Conservation (phyloP, 1,140 invertebrate genomes). For the Eriocheir sinensis region DNA sequence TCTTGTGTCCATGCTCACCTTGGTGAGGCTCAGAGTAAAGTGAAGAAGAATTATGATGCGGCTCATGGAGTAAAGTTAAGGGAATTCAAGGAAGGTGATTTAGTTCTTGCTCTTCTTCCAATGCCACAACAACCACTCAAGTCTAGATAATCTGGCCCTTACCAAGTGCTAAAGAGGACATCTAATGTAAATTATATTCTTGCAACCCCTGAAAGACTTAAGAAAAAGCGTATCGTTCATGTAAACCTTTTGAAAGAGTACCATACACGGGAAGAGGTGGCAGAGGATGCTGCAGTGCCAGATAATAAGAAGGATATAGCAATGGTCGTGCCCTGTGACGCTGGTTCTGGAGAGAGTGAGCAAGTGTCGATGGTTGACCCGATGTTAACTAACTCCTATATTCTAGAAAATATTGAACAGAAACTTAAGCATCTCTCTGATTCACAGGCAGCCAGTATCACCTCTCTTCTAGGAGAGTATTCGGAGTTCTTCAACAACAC, state of each 20-base stretch:
- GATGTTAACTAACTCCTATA: background rate
- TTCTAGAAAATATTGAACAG: background rate
- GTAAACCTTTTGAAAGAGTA: conserved; percentile 34
- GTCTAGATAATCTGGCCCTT: background rate
- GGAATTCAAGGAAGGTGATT: background rate
- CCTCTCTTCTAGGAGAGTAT: background rate
- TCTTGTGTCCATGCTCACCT: background rate
- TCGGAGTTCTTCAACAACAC: background rate
- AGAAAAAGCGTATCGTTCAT: conserved; percentile 9
- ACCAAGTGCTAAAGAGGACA: background rate
- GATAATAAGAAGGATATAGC: background rate
- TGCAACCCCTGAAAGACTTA: conserved; percentile 48
- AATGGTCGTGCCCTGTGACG: too few relatives aligned
- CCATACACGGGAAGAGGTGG: background rate
- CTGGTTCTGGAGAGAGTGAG: background rate
- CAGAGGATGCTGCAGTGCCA: background rate
- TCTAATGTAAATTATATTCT: conserved; percentile 10
- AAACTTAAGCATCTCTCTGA: background rate
- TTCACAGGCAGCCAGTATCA: conserved; percentile 9
- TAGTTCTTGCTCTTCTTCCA: conserved; percentile 18
- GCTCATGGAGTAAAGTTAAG: background rate
- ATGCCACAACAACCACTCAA: background rate
- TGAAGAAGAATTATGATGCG: background rate
- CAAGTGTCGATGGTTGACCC: background rate
- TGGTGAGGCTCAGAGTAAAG: background rate